Base-by-base conservation (phyloP, 2,797 vertebrate genomes). In the Macropodus opercularis region DNA sequence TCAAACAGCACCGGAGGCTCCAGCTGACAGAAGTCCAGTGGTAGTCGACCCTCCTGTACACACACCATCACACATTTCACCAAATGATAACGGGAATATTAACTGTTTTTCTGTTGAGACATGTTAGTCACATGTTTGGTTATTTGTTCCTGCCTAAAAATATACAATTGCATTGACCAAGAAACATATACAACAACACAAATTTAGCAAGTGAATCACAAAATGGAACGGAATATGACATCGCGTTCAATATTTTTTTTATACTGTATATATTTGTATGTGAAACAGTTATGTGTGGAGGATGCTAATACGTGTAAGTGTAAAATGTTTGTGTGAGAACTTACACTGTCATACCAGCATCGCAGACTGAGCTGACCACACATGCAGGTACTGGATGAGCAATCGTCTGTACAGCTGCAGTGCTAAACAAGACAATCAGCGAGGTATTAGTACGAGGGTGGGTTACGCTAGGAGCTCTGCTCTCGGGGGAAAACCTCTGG, bases 291-390 rank as follows among this genome's bases (percentile, higher is more conserved):
- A n/a, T n/a, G n/a, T n/a, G n/a, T n/a, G n/a, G n/a, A n/a, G n/a
- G n/a, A n/a, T n/a, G n/a, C n/a, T n/a, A n/a, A n/a, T n/a, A n/a
- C n/a, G n/a, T n/a, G n/a, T 55, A 14, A 41, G 67, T 35, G 41
- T 12, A n/a, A n/a, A n/a, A 43, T 48, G 60, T 22, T 42, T 52
- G 66, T 47, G 63, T 52, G 15, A 56, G 1, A 9, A 80, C 91
- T 91, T 92, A 99, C 97, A 85, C 90, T 93, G 74, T 95, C 95
- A 10, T 98, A 99, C 97, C 96, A 99, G 83, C 96, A 98, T 64
- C 93, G 91, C 83, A 98, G 93, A 69, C 97, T 99, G 75, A 98
- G 95, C 72, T 99, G 97, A 29, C 95, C 95, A 56, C 97, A 99
- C 92, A 96, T 94, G 83, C 97, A 99, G 84, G 90, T 94, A 69